These are phyloP conservation scores for Sesamia inferens DNA, from an alignment of 2,888 invertebrate genomes.

Conservation along the genomic window DNA sequence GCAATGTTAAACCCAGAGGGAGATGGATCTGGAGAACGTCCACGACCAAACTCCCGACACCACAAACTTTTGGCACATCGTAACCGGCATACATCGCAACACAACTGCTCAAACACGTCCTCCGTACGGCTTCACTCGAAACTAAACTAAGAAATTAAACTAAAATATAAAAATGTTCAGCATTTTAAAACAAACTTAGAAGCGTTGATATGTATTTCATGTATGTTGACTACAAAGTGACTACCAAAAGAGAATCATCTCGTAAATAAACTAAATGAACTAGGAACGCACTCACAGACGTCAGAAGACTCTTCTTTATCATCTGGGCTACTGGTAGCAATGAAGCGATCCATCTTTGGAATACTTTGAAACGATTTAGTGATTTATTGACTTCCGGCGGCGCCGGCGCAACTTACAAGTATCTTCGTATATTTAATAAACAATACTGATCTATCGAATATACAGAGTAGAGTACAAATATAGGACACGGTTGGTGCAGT, in stretches of 20 bases:
- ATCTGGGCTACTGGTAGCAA: slow-evolving; percentile 63
- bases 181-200: neutral
- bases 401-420: slow-evolving; percentile 56
- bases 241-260: slow-evolving; percentile 65
- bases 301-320: slow-evolving; percentile 70
- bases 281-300: slow-evolving; percentile 62
- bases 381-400: slow-evolving; percentile 60
- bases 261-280: slow-evolving; percentile 65
- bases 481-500: no score
- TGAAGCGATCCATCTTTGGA: slow-evolving; percentile 70
- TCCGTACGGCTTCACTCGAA: no score
- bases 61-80: no score
- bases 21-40: no score
- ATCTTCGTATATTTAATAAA: slow-evolving; percentile 41
- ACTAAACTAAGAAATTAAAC: no score
- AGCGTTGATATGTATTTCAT: slow-evolving; percentile 18
- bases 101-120: no score
- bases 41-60: no score
- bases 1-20: no score
- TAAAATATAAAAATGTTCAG: neutral
- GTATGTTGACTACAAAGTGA: slow-evolving; percentile 50
- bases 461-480: neutral
- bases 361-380: slow-evolving; percentile 65
- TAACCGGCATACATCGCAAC: no score
- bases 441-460: slow-evolving; percentile 21